These are phyloP conservation scores for Ovibos moschatus DNA, from an alignment of 2,113 vertebrate species.

Conservation along the genomic window DNA sequence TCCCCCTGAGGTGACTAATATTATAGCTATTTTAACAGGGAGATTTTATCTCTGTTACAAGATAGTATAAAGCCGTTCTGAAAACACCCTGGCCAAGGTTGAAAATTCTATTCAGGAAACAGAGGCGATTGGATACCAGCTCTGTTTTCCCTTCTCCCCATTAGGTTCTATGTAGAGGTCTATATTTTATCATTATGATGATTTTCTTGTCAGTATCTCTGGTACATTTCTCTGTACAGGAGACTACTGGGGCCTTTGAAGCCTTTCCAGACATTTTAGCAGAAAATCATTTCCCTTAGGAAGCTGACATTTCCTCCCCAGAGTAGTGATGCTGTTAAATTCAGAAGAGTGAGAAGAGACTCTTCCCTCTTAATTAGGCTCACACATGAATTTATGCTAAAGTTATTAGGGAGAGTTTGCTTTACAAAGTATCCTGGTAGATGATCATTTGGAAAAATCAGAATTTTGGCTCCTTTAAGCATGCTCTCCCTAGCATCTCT, in stretches of 20 bases:
- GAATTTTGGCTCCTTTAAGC: background rate
- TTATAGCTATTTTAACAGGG: conserved; percentile 66
- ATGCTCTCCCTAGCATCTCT: background rate
- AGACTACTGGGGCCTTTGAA: background rate
- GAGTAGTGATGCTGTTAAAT: background rate
- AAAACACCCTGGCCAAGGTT: conserved; percentile 56
- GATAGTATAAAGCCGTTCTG: conserved; percentile 6
- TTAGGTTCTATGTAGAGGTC: background rate
- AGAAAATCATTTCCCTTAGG: conserved; percentile 14
- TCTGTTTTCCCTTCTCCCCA: background rate
- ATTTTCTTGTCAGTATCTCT: background rate
- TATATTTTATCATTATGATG: conserved; percentile 20
- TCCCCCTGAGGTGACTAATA: conserved; percentile 59
- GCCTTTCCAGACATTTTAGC: background rate
- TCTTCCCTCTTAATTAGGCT: background rate
- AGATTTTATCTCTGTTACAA: conserved; percentile 69
- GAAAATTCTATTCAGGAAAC: conserved; percentile 51
- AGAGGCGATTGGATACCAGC: background rate
- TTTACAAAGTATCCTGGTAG: background rate
- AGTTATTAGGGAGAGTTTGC: background rate
- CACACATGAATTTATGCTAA: background rate
- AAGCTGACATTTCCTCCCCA: background rate
- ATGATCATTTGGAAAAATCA: background rate
- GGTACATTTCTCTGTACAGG: background rate
- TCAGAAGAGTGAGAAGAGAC: background rate